Base-by-base conservation (phyloP, 2,888 invertebrate genomes). In the Argyra leucocephala region DNA sequence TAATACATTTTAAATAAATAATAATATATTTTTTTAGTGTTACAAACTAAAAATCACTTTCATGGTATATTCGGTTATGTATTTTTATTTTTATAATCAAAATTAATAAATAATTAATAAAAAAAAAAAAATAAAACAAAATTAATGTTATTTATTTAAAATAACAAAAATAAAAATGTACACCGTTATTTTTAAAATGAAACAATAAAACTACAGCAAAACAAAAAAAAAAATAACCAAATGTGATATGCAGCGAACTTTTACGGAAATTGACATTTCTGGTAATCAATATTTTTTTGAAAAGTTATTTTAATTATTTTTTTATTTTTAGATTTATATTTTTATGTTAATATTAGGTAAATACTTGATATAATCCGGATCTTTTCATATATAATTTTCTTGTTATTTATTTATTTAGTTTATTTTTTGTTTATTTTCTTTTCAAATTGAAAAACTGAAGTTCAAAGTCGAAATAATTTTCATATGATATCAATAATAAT, bases 221-320 rank as follows among this genome's bases (percentile, higher is more conserved):
- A 18, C 5, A 26, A 31, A 31, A 26, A 48, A n/a, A 48, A 48
- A 48, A 48, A 48, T 18, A 48, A 48, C 5, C 48, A 48, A 48
- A 18, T 48, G 15, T 2, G 48, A n/a, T n/a, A n/a, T 48, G 18
- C 15, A 48, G 18, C 18, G 48, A 48, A 48, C 48, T 48, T 48
- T 48, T 48, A 48, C 48, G 48, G 48, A 48, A 48, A 48, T n/a
- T 48, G 48, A 48, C 48, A n/a, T 48, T 48, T 48, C 18, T 48
- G 48, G 18, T 48, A 48, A 48, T n/a, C 5, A 48, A 48, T 12
- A 12, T 48, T 48, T n/a, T 15, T 18, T 18, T 18, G 48, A n/a
- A 31, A 10, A 18, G 18, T 3, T 18, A 15, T 18, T 48, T 15
- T 18, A 18, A 18, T 18, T 48, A 31, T 31, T 31, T 31, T 18